phyloP scores from a whole-genome alignment of 2,888 invertebrate species.

The Andricus quercusramuli region DNA sequence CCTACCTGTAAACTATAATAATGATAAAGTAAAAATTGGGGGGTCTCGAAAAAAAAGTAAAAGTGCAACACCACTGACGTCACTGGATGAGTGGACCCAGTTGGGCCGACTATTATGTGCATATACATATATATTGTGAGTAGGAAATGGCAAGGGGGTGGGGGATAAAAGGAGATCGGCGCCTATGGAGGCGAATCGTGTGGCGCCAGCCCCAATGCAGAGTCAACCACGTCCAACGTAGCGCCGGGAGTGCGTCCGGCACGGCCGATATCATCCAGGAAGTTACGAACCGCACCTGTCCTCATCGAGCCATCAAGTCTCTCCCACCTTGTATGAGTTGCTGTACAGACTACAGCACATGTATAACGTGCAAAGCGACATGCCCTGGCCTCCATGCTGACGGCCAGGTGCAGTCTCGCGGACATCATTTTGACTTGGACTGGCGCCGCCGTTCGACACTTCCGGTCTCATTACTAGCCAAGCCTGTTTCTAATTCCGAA shows the following conservation, averaged over 20 bases:
- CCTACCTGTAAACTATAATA: not conserved
- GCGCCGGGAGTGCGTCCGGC: slow-evolving; percentile 60
- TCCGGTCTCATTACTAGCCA: slow-evolving; percentile 27
- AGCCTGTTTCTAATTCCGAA: slow-evolving; percentile 17
- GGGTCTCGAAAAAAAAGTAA: not conserved
- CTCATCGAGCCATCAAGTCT: slow-evolving; percentile 33
- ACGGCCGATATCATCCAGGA: slow-evolving; percentile 68
- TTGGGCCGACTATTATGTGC: not conserved
- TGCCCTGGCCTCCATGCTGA: slow-evolving; percentile 10
- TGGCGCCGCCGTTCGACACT: slow-evolving; percentile 12
- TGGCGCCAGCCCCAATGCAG: slow-evolving; percentile 67
- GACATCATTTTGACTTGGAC: slow-evolving; percentile 23
- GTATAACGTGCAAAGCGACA: not conserved
- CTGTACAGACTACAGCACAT: not conserved
- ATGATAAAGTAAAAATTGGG: not conserved
- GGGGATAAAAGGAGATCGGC: slow-evolving; percentile 33
- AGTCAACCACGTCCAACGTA: slow-evolving; percentile 54
- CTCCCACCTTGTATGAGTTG: not conserved
- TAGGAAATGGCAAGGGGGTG: not conserved
- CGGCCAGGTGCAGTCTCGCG: slow-evolving; percentile 22
- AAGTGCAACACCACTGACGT: not conserved
- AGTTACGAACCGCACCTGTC: slow-evolving; percentile 69
- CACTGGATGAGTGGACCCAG: not conserved
- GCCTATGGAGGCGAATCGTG: slow-evolving; percentile 46
- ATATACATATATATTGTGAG: not conserved